These are phyloP conservation scores for Mesitornis unicolor DNA, from an alignment of 2,113 vertebrate genomes.

Conservation along the genomic window DNA sequence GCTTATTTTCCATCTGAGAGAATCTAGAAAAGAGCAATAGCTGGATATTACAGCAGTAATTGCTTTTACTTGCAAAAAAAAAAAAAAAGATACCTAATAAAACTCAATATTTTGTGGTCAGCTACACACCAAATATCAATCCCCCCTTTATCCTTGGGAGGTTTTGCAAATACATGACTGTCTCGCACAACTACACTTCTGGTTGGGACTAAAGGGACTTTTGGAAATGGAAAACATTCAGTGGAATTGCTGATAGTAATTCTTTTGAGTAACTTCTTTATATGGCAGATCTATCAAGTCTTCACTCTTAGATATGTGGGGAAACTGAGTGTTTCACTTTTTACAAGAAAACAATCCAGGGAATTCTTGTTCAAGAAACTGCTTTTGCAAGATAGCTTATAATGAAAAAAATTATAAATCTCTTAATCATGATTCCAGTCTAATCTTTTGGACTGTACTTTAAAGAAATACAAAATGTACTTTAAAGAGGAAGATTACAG, in stretches of 20 bases:
- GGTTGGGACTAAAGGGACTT: background rate
- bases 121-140: background rate
- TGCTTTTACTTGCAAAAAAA: background rate
- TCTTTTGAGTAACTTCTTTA: background rate
- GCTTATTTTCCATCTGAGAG: background rate
- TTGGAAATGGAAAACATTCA: background rate
- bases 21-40: background rate
- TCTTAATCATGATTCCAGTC: background rate
- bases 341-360: background rate
- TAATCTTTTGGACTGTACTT: background rate
- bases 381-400: background rate
- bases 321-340: background rate
- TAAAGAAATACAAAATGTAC: background rate
- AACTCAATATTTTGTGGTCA: background rate
- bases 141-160: background rate
- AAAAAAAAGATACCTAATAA: background rate
- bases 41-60: background rate
- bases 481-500: background rate
- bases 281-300: background rate
- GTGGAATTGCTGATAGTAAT: background rate
- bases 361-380: background rate
- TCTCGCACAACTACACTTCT: background rate
- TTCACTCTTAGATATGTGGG: background rate
- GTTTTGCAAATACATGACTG: background rate
- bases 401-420: background rate